Conservation (phyloP, 2,888 invertebrate species). For the Sesia apiformis region DNA sequence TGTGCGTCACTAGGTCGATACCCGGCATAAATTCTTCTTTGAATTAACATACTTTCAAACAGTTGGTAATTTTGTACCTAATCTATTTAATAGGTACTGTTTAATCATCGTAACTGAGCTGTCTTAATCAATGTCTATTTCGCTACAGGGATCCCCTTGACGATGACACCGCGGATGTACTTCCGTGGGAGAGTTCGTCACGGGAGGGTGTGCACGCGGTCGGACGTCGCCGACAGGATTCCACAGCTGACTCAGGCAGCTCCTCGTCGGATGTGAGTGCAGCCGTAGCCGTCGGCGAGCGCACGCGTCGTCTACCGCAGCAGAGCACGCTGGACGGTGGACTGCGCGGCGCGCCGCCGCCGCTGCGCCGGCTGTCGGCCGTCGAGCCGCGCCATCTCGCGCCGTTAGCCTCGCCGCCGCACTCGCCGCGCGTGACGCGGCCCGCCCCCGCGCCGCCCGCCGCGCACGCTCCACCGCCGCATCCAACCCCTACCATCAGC, state of each 20-base stretch:
- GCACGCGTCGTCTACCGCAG: constrained; percentile 78
- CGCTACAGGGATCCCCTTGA: constrained; percentile 50
- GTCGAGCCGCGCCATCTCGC: constrained; percentile 76
- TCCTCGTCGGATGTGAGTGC: constrained; percentile 84
- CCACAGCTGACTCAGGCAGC: constrained; percentile 80
- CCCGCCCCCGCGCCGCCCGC: constrained; percentile 31
- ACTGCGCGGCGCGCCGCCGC: constrained; percentile 65
- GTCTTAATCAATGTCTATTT: no score
- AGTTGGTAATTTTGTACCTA: no score
- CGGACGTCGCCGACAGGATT: constrained; percentile 76
- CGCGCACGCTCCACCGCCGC: constrained; percentile 39
- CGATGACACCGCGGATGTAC: constrained; percentile 45
- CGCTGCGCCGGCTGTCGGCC: constrained; percentile 57
- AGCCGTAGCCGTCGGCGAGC: constrained; percentile 68
- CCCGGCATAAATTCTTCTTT: no score
- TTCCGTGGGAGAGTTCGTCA: constrained; percentile 26
- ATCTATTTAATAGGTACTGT: no score
- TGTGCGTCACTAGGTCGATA: no score
- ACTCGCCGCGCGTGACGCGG: constrained; percentile 46
- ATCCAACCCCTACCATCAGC: constrained; percentile 78
- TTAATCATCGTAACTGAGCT: no score
- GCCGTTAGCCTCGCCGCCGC: constrained; percentile 61
- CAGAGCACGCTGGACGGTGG: constrained; percentile 81
- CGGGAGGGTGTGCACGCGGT: constrained; percentile 40
- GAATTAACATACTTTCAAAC: no score